Conservation (phyloP, 2,113 vertebrate species). For the Triplophysa dalaica region DNA sequence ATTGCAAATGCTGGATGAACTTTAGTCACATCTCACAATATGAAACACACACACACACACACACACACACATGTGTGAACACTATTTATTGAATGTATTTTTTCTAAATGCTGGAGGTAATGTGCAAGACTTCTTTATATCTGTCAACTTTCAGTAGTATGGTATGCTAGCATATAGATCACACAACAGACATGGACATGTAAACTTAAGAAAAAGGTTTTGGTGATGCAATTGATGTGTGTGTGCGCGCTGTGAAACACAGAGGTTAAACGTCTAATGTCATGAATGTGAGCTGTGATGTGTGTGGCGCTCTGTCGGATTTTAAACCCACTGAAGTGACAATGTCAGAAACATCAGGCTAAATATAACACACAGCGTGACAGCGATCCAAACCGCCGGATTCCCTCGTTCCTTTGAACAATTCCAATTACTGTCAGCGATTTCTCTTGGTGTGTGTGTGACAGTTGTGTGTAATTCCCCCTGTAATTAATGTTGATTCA, state of each 20-base stretch:
- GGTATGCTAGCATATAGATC: too few species aligned
- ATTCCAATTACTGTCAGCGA: constrained; percentile 73
- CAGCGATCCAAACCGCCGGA: constrained; percentile 66
- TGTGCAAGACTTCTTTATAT: background rate
- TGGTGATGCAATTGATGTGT: constrained; percentile 22
- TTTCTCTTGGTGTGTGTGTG: constrained; percentile 38
- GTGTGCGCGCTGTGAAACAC: constrained; percentile 46
- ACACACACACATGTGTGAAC: background rate
- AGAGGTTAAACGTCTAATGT: constrained; percentile 59
- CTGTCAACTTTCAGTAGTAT: too few species aligned
- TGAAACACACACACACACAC: constrained; percentile 20
- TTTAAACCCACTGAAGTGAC: constrained; percentile 65
- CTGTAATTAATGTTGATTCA: constrained; percentile 55
- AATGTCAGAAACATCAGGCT: constrained; percentile 64
- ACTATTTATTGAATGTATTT: constrained; percentile 65
- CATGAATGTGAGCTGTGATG: constrained; percentile 59
- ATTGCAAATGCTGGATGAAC: constrained; percentile 23
- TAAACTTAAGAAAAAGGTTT: constrained; percentile 37
- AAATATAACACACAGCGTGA: constrained; percentile 72
- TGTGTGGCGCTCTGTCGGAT: constrained; percentile 61
- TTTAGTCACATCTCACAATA: constrained; percentile 19
- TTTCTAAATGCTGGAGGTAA: constrained; percentile 66
- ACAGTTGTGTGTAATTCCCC: constrained; percentile 44
- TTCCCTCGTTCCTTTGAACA: constrained; percentile 72
- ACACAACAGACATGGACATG: background rate